phyloP scores from a whole-genome alignment of 2,113 vertebrate genomes.

The Equus quagga region DNA sequence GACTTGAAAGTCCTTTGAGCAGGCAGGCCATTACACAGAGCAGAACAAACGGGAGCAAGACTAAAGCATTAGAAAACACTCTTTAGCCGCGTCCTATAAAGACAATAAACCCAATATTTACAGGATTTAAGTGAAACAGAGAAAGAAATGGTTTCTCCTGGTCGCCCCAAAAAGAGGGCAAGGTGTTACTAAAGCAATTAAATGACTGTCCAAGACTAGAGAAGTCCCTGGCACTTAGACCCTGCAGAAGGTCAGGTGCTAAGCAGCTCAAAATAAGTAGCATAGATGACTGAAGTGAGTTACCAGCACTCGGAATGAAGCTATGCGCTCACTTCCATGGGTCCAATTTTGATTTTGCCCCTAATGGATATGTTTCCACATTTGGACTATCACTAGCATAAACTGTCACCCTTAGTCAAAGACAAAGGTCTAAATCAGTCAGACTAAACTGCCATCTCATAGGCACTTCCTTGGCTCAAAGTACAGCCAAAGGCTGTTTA shows the following conservation, averaged over 20 bases:
- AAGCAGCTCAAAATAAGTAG: background rate
- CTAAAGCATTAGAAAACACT: background rate
- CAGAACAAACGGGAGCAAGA: background rate
- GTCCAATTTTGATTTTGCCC: slow-evolving; percentile 7
- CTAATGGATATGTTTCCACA: background rate
- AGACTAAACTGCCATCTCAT: background rate
- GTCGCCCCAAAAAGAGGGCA: background rate
- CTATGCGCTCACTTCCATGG: background rate
- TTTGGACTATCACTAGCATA: background rate
- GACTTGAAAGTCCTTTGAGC: background rate
- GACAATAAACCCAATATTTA: background rate
- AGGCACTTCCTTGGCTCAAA: background rate
- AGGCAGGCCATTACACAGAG: background rate
- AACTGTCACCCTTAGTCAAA: background rate
- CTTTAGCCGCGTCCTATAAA: background rate
- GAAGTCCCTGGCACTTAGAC: background rate
- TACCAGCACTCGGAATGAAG: background rate
- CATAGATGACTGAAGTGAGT: background rate
- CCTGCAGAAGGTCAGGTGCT: background rate
- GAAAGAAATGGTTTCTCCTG: background rate
- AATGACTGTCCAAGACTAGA: background rate
- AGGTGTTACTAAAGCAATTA: background rate
- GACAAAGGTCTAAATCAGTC: background rate
- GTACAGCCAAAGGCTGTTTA: background rate
- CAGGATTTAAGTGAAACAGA: background rate